phyloP scores from a whole-genome alignment of 2,113 vertebrate genomes.

The Lota lota region DNA sequence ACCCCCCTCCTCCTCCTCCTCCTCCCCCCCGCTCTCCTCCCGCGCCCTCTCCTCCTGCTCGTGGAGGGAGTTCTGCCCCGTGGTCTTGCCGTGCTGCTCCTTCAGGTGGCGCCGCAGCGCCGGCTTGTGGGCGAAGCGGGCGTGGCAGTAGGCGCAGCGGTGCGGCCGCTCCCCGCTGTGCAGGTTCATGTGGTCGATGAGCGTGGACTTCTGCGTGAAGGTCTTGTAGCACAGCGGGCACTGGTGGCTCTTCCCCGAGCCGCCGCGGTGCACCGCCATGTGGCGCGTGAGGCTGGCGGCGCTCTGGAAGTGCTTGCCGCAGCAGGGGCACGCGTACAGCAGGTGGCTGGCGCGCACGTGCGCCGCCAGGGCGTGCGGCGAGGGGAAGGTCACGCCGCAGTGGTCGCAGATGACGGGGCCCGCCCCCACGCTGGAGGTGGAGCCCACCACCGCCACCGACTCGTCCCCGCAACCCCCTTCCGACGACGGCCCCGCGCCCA shows the following conservation, averaged over 20 bases:
- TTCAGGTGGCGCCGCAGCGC: conserved; percentile 89
- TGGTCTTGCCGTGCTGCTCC: conserved; percentile 92
- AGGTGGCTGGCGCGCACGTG: conserved; percentile 86
- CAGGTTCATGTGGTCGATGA: conserved; percentile 94
- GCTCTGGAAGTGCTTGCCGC: conserved; percentile 93
- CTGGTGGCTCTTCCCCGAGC: conserved; percentile 78
- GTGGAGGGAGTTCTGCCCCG: conserved; percentile 85
- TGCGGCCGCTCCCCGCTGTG: conserved; percentile 89
- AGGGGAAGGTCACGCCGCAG: conserved; percentile 84
- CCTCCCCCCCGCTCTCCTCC: conserved; percentile 29
- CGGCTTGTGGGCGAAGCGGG: conserved; percentile 91
- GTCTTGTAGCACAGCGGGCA: conserved; percentile 89
- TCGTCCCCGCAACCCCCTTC: conserved; percentile 64
- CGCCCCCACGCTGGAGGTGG: conserved; percentile 63
- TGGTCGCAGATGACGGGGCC: conserved; percentile 79
- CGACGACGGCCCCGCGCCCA: conserved; percentile 42
- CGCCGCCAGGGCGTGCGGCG: conserved; percentile 80
- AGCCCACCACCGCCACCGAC: conserved; percentile 71
- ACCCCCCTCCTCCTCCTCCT: too few relatives aligned
- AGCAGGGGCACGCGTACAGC: conserved; percentile 88
- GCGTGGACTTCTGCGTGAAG: conserved; percentile 91
- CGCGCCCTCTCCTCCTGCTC: conserved; percentile 72
- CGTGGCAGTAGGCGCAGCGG: conserved; percentile 87
- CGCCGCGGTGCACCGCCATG: conserved; percentile 87
- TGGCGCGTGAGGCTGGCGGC: conserved; percentile 88